A percentile compares a stretch with the other conserved stretches of the same genome.
phyloP scores from a whole-genome alignment of 2,797 vertebrate species.

The Rhinogobio ventralis region DNA sequence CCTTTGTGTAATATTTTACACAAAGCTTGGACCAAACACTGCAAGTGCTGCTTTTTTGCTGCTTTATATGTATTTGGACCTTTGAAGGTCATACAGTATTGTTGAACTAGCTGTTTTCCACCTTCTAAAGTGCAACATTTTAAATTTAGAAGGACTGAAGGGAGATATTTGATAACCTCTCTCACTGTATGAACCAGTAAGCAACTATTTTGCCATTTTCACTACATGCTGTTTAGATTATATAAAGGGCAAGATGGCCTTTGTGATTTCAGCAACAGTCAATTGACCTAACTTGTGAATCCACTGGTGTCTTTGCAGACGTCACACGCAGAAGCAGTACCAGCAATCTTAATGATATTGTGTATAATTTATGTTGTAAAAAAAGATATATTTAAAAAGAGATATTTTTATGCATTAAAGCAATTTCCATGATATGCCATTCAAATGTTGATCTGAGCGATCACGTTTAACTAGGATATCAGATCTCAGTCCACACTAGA shows the following conservation, averaged over 20 bases:
- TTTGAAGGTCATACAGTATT: constrained; percentile 24
- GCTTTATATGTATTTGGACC: background rate
- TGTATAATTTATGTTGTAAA: background rate
- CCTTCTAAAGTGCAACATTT: constrained; percentile 4
- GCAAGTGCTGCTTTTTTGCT: background rate
- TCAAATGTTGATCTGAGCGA: background rate
- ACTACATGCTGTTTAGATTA: constrained; percentile 34
- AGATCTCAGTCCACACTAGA: background rate
- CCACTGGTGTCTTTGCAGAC: background rate
- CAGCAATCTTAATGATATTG: background rate
- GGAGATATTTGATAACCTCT: constrained; percentile 15
- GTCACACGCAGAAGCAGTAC: background rate
- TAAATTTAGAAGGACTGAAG: background rate
- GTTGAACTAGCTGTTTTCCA: constrained; percentile 7
- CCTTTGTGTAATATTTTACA: background rate
- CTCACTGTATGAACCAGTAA: constrained; percentile 30
- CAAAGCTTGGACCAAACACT: background rate
- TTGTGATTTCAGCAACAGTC: constrained; percentile 32
- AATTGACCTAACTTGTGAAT: constrained; percentile 4
- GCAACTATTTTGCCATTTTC: constrained; percentile 38
- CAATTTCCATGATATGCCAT: background rate
- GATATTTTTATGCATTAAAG: background rate
- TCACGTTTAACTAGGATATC: background rate
- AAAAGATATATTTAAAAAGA: no score
- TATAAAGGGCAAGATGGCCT: constrained; percentile 52